Evolutionary conservation across 2,888 invertebrate species (phyloP).

Genomic region (Dyspetes luteomarginatus): DNA sequence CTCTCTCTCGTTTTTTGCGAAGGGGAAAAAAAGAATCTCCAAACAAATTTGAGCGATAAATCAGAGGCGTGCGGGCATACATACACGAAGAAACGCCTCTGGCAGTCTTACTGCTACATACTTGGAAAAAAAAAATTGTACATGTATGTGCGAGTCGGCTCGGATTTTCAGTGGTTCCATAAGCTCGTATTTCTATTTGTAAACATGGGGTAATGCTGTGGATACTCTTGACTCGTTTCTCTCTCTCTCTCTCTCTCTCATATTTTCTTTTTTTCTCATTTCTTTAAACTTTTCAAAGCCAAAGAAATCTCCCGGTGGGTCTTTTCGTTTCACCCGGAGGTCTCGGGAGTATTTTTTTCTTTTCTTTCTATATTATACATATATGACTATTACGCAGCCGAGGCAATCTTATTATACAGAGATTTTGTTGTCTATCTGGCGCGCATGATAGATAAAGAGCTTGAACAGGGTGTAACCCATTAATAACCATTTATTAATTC

Average conservation of each 20-base stretch:
- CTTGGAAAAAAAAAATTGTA: neutral
- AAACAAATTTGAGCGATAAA: slow-evolving; percentile 60
- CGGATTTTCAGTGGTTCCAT: slow-evolving; percentile 53
- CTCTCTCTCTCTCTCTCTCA: slow-evolving; percentile 9
- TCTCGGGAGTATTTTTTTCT: neutral
- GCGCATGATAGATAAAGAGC: slow-evolving; percentile 11
- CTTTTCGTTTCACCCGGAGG: neutral
- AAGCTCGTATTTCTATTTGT: slow-evolving; percentile 61
- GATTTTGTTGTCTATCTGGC: slow-evolving; percentile 16
- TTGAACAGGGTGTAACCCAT: slow-evolving; percentile 50
- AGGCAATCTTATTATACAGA: slow-evolving; percentile 45
- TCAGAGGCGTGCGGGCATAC: slow-evolving; percentile 34
- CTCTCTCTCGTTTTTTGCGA: neutral
- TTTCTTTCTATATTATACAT: neutral
- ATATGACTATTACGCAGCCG: slow-evolving; percentile 25
- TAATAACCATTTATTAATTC: slow-evolving; percentile 68
- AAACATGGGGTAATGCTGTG: slow-evolving; percentile 44
- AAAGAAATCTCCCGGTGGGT: neutral
- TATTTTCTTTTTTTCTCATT: neutral
- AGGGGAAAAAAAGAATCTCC: slow-evolving; percentile 46
- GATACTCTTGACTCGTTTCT: slow-evolving; percentile 36
- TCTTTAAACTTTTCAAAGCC: neutral
- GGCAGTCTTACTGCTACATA: neutral
- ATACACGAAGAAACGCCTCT: slow-evolving; percentile 30
- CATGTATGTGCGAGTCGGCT: slow-evolving; percentile 19